phyloP scores from a whole-genome alignment of 1,140 invertebrate species.

The Streblospio benedicti region DNA sequence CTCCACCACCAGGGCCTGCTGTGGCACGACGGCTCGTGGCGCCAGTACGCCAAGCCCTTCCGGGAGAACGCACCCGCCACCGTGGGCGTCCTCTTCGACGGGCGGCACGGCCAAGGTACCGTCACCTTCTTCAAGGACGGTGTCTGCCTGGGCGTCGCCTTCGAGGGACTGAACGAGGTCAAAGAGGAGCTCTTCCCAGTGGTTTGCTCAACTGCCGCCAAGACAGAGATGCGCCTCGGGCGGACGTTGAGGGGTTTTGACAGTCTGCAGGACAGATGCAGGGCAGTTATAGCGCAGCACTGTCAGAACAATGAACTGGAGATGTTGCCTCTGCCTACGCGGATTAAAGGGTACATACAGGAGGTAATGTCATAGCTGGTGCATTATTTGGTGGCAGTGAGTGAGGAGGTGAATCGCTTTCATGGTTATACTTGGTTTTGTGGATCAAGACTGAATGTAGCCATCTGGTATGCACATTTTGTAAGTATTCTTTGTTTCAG shows the following conservation, averaged over 20 bases:
- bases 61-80: conserved; percentile 59
- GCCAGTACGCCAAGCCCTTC: conserved; percentile 60
- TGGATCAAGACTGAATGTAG: no score
- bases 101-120: conserved; percentile 53
- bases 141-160: conserved; percentile 55
- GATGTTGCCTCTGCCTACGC: conserved; percentile 36
- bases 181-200: conserved; percentile 58
- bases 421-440: no score
- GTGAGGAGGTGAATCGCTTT: no score
- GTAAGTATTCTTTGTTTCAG: no score
- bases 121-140: conserved; percentile 67
- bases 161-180: conserved; percentile 45
- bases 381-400: no score
- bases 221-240: conserved; percentile 61
- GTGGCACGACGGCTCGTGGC: conserved; percentile 57
- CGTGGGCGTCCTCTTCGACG: conserved; percentile 61
- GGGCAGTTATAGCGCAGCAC: conserved; percentile 20
- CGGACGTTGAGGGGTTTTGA: conserved; percentile 55
- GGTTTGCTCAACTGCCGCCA: conserved; percentile 64
- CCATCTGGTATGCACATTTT: no score
- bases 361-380: conserved; percentile 8
- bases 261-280: conserved; percentile 57
- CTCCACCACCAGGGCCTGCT: conserved; percentile 64
- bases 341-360: conserved; percentile 34
- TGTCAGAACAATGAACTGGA: conserved; percentile 23